Base-by-base conservation (phyloP, 2,797 vertebrate species). In the Schizothorax lantsangensis region DNA sequence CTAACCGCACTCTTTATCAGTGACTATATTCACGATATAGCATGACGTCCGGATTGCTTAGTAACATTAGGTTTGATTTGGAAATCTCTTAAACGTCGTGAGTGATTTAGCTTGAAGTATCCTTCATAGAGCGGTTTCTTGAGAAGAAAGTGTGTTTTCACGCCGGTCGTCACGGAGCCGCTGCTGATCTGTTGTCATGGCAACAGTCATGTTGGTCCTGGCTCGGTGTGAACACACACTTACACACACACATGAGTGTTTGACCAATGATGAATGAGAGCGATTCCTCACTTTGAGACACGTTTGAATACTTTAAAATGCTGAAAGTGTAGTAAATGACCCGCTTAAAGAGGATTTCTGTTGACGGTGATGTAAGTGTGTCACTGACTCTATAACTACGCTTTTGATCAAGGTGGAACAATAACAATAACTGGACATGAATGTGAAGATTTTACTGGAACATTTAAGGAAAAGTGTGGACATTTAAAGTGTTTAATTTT, bases 211-310 rank as follows among this genome's bases (percentile, higher is more conserved):
- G 82, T 33, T 38, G 83, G 52, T 62, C 47, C 57, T 80, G 49
- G 47, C 75, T 84, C 14, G 30, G 45, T 66, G 79, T 86, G 80
- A 86, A 84, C 88, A 81, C 81, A 81, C 43, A 57, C 54, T 78
- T 36, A 23, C 68, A 59, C 21, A 59, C 43, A 52, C 75, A 38
- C 49, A 23, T 43, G 71, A 77, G 85, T 57, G 36, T 78, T 62
- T 45, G 69, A 81, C 69, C 26, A 26, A 23, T n/a, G 30, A 66
- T 66, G 62, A 66, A 66, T 6, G 12, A 49, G 79, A 17, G 36
- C 26, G 66, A 73, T 30, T 26, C n/a, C 15, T 19, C 72, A 30
- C 14, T 75, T 33, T 21, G 2, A 73, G n/a, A 75, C n/a, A 30
- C n/a, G 15, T 14, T 72, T 72, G 69, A 2, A 11, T 45, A 15